Base-by-base conservation (phyloP, 2,113 vertebrate species). In the Desmodus rotundus region DNA sequence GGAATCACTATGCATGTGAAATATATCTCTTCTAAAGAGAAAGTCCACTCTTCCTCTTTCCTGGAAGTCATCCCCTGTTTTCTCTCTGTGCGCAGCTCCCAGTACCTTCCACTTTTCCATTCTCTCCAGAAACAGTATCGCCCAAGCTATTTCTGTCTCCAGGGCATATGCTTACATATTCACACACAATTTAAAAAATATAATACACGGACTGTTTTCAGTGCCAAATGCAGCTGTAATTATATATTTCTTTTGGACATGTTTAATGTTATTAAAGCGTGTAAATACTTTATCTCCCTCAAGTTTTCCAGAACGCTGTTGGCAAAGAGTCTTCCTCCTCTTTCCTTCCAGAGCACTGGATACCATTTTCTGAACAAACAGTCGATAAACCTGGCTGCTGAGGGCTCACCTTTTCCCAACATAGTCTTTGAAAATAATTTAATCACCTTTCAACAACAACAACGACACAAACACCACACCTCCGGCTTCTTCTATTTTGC, bases 251-350 rank as follows among this genome's bases (percentile, higher is more conserved):
- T 96, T 94, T 95, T 97, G 96, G 93, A 97, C 50, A 78, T 80
- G 86, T 65, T 96, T 92, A 91, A 91, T 52, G 88, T 83, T 94
- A 89, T 95, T 94, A 94, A 94, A 90, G 72, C 77, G 91, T 91
- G 96, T 94, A 97, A 96, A 97, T 86, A 97, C 95, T 94, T 95
- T 96, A 93, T 96, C 93, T 97, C 78, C 91, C 93, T 97, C 88
- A 96, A 97, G 91, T 97, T 97, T 96, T 97, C 94, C 97, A 95
- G 82, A 28, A 86, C 73, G 82, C 80, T 81, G 13, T 24, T 94
- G 95, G 95, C 91, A 94, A 54, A 31, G 20, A 81, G 50, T 43
- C 56, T 38, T 93, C 87, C 58, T 86, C 63, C 73, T 89, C 91
- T 87, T 52, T 93, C 82, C 93, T 89, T 93, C 87, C 94, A 92